Conservation (phyloP, 1,140 invertebrate genomes). For the Drosophila kurseongensis region DNA sequence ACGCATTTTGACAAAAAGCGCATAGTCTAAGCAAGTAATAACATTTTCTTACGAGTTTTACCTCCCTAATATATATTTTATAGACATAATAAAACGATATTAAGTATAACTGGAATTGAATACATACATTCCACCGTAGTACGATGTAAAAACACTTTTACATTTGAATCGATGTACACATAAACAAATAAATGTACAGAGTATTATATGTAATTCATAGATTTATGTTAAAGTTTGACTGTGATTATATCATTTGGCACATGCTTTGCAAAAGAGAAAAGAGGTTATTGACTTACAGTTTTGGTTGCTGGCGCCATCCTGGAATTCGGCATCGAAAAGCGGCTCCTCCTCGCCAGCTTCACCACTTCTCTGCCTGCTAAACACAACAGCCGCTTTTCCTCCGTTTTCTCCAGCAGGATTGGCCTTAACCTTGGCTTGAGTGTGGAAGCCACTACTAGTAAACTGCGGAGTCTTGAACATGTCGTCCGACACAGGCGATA, state of each 20-base stretch:
- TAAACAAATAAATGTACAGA: too few species aligned
- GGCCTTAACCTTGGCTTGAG: slow-evolving; percentile 30
- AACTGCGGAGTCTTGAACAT: slow-evolving; percentile 63
- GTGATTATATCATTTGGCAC: not conserved
- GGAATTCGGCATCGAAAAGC: slow-evolving; percentile 49
- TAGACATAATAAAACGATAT: too few species aligned
- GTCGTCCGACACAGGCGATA: slow-evolving; percentile 63
- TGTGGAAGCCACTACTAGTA: slow-evolving; percentile 45
- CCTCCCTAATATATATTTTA: too few species aligned
- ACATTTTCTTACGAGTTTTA: too few species aligned
- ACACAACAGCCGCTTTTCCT: not conserved
- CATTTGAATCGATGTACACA: too few species aligned
- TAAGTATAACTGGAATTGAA: too few species aligned
- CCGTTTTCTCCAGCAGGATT: slow-evolving; percentile 1
- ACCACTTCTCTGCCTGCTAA: not conserved
- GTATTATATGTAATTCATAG: too few species aligned
- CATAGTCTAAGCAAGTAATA: too few species aligned
- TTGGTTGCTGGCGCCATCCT: slow-evolving; percentile 48
- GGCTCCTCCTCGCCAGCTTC: slow-evolving; percentile 10
- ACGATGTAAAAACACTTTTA: too few species aligned
- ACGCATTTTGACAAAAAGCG: too few species aligned
- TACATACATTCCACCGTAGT: too few species aligned
- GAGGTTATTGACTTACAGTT: slow-evolving; percentile 49
- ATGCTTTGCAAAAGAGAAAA: not conserved
- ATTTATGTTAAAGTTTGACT: not conserved